These are phyloP conservation scores for Acanthopagrus latus DNA, from an alignment of 2,797 vertebrate species.

Conservation along the genomic window DNA sequence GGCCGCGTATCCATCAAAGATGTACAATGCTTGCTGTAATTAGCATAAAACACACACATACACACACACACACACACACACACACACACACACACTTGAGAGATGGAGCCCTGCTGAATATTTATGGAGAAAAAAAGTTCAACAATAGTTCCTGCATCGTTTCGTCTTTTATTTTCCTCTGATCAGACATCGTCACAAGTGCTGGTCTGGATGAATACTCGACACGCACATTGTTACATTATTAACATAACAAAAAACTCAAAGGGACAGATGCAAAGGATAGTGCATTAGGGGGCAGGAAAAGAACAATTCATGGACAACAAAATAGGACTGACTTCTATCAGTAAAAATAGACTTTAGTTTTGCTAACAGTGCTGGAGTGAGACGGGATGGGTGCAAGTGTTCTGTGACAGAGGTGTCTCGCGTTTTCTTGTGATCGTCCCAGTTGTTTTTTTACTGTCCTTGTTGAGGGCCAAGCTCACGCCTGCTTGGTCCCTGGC, in stretches of 20 bases:
- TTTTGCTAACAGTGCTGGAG: constrained; percentile 14
- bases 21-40: constrained; percentile 50
- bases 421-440: constrained; percentile 29
- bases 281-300: constrained; percentile 39
- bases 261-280: constrained; percentile 29
- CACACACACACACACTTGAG: not conserved
- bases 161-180: constrained; percentile 75
- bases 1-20: constrained; percentile 55
- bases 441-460: constrained; percentile 30
- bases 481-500: constrained; percentile 11
- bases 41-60: constrained; percentile 56
- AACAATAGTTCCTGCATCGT: constrained; percentile 51
- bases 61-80: not conserved
- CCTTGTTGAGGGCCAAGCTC: constrained; percentile 13
- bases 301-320: constrained; percentile 36
- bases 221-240: constrained; percentile 49
- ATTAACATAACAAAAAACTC: constrained; percentile 59
- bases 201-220: constrained; percentile 51
- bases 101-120: constrained; percentile 42
- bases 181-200: constrained; percentile 65
- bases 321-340: constrained; percentile 36
- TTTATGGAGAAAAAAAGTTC: constrained; percentile 54
- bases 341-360: constrained; percentile 57
- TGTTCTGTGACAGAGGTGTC: constrained; percentile 6
- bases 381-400: constrained; percentile 26